Base-by-base conservation (phyloP, 2,113 vertebrate species). In the Lamprotornis superbus region DNA sequence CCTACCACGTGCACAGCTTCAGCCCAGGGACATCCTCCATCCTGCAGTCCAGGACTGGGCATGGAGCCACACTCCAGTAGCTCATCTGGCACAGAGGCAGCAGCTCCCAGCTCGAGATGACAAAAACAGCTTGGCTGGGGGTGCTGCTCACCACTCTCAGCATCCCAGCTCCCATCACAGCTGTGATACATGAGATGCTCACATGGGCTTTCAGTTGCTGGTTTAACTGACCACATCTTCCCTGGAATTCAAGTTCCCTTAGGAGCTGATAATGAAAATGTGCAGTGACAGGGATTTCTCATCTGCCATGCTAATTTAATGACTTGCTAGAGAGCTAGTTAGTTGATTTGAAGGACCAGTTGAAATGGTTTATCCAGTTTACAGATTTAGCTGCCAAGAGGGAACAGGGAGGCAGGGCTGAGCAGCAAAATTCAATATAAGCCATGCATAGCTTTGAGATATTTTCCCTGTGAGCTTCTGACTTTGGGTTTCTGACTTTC, bases 161-260 rank as follows among this genome's bases (percentile, higher is more conserved):
- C 23, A 61, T 28, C 49, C 16, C 27, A 2, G 19, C 35, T 80
- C 55, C 37, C 50, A 22, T 23, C 46, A 30, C 0, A 0, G 27
- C 52, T 28, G 39, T 20, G 56, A 59, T 42, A 39, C 53, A 37
- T 2, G 4, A 68, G 49, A 14, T 40, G 28, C 65, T 56, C 44
- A 33, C 1, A 0, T 7, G 14, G 40, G 20, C 8, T 68, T 76
- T 69, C 57, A 85, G 28, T 10, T 3, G 1, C 12, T 87, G 37
- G 10, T 76, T 87, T 73, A 35, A 61, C 11, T 46, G 65, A n/a
- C 14, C 11, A 33, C 4, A 11, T 57, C 25, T 44, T 80, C 27
- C 7, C 12, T 31, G 57, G 42, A 83, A 33, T 73, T 46, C 59
- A 57, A 57, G n/a, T 35, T 80, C 30, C 5, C 0, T 42, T 57